These are phyloP conservation scores for Dryoscopus gambensis DNA, from an alignment of 2,113 vertebrate genomes.

Conservation along the genomic window DNA sequence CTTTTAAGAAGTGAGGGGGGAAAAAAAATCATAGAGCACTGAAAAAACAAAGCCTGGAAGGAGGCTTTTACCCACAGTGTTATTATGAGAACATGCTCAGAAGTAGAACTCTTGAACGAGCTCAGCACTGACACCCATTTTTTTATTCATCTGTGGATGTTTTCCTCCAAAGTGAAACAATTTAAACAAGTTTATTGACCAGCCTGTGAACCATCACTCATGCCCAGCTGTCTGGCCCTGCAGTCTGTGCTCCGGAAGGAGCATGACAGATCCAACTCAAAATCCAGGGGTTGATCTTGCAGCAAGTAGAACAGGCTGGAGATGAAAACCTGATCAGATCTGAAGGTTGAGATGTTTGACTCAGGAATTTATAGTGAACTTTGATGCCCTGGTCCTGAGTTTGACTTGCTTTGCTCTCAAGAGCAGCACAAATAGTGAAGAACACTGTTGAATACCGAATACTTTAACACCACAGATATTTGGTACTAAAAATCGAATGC, in stretches of 20 bases:
- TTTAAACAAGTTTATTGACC: neutral
- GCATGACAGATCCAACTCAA: neutral
- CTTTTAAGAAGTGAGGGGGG: neutral
- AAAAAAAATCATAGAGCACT: neutral
- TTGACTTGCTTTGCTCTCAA: neutral
- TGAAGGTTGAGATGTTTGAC: neutral
- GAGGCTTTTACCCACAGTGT: neutral
- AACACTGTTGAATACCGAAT: neutral
- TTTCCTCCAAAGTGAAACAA: neutral
- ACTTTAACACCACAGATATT: neutral
- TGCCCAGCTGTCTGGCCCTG: neutral
- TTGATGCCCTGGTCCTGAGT: neutral
- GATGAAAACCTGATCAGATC: neutral
- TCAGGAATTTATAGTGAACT: neutral
- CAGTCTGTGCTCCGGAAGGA: neutral
- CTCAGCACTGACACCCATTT: neutral
- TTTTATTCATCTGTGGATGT: neutral
- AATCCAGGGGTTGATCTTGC: neutral
- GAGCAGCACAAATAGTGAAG: neutral
- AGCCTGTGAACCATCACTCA: neutral
- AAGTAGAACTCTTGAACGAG: neutral
- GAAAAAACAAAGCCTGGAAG: neutral
- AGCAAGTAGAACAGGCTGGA: neutral
- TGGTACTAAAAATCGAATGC: neutral
- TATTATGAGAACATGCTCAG: neutral